Percentiles rank a stretch among this genome's conserved stretches.
These are phyloP conservation scores for Stratiomys singularior DNA, from an alignment of 2,888 invertebrate species.

Conservation along the genomic window DNA sequence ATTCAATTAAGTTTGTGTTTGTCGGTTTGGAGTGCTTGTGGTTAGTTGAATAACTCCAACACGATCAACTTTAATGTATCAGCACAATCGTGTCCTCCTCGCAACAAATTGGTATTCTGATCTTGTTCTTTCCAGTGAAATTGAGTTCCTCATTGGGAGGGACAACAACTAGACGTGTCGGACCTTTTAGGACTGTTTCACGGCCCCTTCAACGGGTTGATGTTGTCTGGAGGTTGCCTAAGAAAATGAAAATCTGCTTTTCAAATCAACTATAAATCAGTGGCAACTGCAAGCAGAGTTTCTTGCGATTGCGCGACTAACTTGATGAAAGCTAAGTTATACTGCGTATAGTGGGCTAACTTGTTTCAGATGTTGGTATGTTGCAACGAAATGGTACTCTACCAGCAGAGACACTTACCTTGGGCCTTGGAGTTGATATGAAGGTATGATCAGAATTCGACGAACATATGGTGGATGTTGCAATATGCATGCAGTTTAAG, in stretches of 20 bases:
- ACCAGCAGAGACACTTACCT: conserved; percentile 2
- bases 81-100: neutral
- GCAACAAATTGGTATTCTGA: neutral
- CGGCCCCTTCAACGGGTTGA: neutral
- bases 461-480: conserved; percentile 1
- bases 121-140: neutral
- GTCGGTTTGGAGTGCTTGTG: neutral
- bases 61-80: neutral
- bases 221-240: neutral
- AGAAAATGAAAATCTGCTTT: conserved; percentile 22
- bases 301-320: neutral
- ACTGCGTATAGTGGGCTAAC: neutral
- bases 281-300: too few species aligned
- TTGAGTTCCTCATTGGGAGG: neutral
- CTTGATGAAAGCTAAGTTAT: neutral
- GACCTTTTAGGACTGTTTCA: conserved; percentile 1
- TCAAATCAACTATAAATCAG: conserved; percentile 1
- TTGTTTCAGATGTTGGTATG: conserved; percentile 7
- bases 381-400: conserved; percentile 6
- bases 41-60: neutral
- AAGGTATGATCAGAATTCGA: conserved; percentile 4
- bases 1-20: neutral
- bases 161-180: neutral
- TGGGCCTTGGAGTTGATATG: neutral
- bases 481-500: neutral